Evolutionary conservation across 2,888 invertebrate species (phyloP).

Genomic region (Mimachlamys varia): DNA sequence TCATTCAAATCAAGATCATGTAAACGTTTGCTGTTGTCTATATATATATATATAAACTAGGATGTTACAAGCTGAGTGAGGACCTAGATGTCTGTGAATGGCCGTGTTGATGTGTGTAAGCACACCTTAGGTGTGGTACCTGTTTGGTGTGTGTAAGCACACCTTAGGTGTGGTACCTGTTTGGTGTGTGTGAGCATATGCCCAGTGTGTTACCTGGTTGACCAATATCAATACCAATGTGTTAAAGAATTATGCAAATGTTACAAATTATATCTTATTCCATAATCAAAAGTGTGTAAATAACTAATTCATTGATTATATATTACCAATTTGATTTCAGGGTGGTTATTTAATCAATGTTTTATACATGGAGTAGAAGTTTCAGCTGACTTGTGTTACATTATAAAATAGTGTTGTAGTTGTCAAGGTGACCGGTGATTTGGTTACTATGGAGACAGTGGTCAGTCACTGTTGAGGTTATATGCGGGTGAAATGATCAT

Average conservation of each 20-base stretch:
- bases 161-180: too few species aligned
- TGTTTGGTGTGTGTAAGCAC: too few species aligned
- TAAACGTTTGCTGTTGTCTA: slow-evolving; percentile 11
- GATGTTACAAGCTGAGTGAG: background rate
- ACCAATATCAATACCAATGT: background rate
- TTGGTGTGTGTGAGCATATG: too few species aligned
- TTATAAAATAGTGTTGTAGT: background rate
- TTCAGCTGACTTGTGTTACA: background rate
- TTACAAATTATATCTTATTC: background rate
- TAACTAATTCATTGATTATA: background rate
- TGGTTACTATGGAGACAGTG: slow-evolving; percentile 11
- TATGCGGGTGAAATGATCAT: slow-evolving; percentile 2
- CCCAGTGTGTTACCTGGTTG: background rate
- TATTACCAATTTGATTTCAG: background rate
- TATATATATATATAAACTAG: background rate
- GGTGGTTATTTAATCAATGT: background rate
- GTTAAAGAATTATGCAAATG: slow-evolving; percentile 10
- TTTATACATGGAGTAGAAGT: background rate
- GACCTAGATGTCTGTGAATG: background rate
- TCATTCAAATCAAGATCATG: background rate
- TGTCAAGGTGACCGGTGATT: slow-evolving; percentile 18
- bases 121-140: background rate
- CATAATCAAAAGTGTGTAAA: background rate
- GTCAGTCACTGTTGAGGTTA: background rate
- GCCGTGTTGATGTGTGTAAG: background rate